Evolutionary conservation across 2,888 invertebrate genomes (phyloP), one percentile per base, ranked within the genome.

Genomic region (Leucophenga montana): DNA sequence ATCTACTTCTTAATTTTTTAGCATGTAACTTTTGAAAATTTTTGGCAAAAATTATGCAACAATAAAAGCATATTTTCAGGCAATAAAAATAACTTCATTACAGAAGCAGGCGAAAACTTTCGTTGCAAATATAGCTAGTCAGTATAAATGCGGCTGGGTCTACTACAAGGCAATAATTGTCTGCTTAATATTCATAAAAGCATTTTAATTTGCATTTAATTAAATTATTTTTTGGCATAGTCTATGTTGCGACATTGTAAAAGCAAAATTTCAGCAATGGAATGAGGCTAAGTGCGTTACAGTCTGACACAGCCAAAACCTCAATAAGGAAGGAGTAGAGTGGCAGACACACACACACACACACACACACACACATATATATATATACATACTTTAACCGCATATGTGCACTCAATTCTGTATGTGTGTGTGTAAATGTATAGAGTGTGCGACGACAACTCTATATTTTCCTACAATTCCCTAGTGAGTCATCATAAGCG

Each of bases 151-250:
- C 18, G 20, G 27, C 11, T 44, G 20, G n/a, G n/a, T n/a, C 27
- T 27, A n/a, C 27, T 27, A 27, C 53, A 59, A 56, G 61, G 62
- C 66, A 66, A 70, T 57, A 74, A 75, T 75, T 69, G 65, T 68
- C 67, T 74, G 71, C 72, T 78, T 77, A 79, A 80, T 80, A 79
- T 83, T 77, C 78, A 79, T 85, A 78, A 83, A 83, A 85, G 83
- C 81, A 78, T 83, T 85, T 84, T 79, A 83, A 85, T 82, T 85
- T 82, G 74, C 77, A 80, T 78, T 83, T 85, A 85, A 85, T 85
- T 83, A 73, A 80, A 84, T 85, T 80, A 83, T 71, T 73, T 72
- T 71, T 53, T 70, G 70, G 14, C 20, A 48, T 18, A 44, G 56
- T 65, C 31, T 54, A n/a, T 1, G 16, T 39, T 39, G 39, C 39